phyloP scores from a whole-genome alignment of 2,113 vertebrate species.

The Helogale parvula region DNA sequence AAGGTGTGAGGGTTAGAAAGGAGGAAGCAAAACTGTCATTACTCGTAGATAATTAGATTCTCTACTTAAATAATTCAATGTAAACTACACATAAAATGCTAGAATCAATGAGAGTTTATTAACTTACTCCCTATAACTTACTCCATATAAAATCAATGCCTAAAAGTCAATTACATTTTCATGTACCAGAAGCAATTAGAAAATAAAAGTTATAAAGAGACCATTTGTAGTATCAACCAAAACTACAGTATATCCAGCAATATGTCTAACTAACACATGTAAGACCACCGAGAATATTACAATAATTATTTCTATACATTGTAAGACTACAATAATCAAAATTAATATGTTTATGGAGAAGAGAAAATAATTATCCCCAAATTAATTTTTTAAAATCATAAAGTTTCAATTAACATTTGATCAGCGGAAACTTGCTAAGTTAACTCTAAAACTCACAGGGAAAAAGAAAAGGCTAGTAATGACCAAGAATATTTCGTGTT shows the following conservation, averaged over 20 bases:
- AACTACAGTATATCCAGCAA: neutral
- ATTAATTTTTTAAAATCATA: neutral
- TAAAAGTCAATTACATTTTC: conserved; percentile 1
- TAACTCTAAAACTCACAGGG: neutral
- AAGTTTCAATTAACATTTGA: neutral
- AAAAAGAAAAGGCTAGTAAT: neutral
- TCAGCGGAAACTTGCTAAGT: neutral
- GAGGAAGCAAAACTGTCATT: neutral
- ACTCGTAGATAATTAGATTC: neutral
- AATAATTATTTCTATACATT: neutral
- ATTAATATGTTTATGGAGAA: neutral
- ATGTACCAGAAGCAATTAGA: neutral
- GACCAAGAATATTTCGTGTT: neutral
- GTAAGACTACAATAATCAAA: neutral
- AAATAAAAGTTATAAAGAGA: neutral
- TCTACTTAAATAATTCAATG: neutral
- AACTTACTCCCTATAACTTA: neutral
- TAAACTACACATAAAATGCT: neutral
- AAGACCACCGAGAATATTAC: neutral
- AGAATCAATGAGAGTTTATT: neutral
- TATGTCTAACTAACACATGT: neutral
- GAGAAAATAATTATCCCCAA: neutral
- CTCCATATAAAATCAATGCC: neutral
- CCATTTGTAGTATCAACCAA: neutral
- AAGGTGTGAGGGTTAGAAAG: neutral